phyloP scores from a whole-genome alignment of 2,888 invertebrate genomes.

The Euplagia quadripunctaria region DNA sequence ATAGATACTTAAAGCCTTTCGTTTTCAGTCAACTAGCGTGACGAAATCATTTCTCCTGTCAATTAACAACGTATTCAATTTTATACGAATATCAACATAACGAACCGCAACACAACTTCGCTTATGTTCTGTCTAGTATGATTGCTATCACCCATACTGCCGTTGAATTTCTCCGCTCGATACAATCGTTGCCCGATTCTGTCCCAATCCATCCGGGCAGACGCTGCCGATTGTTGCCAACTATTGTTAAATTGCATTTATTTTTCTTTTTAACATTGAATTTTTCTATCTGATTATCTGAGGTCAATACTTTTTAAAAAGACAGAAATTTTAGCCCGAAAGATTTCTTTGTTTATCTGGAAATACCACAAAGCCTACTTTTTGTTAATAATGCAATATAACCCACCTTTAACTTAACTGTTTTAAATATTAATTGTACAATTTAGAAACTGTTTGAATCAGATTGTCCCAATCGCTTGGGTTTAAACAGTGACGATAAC shows the following conservation, averaged over 20 bases:
- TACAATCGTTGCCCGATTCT: constrained; percentile 19
- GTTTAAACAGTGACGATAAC: neutral
- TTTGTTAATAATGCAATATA: too few relatives aligned
- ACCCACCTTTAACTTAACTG: too few relatives aligned
- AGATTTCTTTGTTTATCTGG: too few relatives aligned
- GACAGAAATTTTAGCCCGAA: too few relatives aligned
- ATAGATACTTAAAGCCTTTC: constrained; percentile 10
- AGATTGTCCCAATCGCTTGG: neutral
- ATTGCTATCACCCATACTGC: constrained; percentile 68
- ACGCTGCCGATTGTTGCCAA: too few relatives aligned
- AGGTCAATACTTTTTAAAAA: too few relatives aligned
- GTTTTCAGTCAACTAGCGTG: constrained; percentile 15
- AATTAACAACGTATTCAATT: constrained; percentile 23
- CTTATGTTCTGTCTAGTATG: constrained; percentile 75
- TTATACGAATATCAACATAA: constrained; percentile 39
- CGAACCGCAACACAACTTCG: constrained; percentile 53
- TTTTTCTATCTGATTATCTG: too few relatives aligned
- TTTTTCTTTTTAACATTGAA: too few relatives aligned
- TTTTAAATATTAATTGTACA: too few relatives aligned
- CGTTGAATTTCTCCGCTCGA: constrained; percentile 39
- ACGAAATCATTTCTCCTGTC: constrained; percentile 12
- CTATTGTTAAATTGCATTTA: too few relatives aligned
- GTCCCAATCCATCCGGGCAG: too few relatives aligned
- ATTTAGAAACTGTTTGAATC: neutral
- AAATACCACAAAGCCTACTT: too few relatives aligned